Evolutionary conservation across 2,888 invertebrate genomes (phyloP).

Genomic region (Cryptus viduatorius): DNA sequence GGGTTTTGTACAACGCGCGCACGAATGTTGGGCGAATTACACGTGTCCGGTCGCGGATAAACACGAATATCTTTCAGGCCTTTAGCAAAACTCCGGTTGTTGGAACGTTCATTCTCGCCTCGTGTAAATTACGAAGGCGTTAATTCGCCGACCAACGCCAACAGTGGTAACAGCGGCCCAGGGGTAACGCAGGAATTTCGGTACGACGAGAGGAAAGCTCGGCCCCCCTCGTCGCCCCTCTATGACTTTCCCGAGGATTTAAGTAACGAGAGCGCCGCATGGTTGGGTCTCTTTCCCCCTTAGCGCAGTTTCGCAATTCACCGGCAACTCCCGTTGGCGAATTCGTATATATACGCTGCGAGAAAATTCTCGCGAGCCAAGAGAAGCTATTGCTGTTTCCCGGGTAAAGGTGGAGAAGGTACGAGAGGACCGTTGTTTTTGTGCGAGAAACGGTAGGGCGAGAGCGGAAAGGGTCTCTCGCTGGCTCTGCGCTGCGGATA

Average conservation of each 20-base stretch:
- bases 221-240: slow-evolving; percentile 9
- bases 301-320: slow-evolving; percentile 48
- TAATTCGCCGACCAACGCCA: slow-evolving; percentile 30
- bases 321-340: slow-evolving; percentile 47
- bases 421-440: slow-evolving; percentile 23
- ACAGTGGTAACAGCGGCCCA: not conserved
- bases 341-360: slow-evolving; percentile 21
- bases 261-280: slow-evolving; percentile 67
- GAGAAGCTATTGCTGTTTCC: slow-evolving; percentile 38
- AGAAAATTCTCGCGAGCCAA: slow-evolving; percentile 49
- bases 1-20: slow-evolving; percentile 1
- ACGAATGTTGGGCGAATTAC: slow-evolving; percentile 27
- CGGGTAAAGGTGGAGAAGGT: slow-evolving; percentile 13
- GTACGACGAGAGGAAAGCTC: slow-evolving; percentile 42
- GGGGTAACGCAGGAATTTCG: slow-evolving; percentile 53
- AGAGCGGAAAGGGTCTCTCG: slow-evolving; percentile 43
- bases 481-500: slow-evolving; percentile 71
- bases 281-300: not conserved
- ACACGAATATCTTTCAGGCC: slow-evolving; percentile 23
- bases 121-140: slow-evolving; percentile 60
- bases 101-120: slow-evolving; percentile 30
- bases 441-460: slow-evolving; percentile 32
- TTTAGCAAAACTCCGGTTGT: slow-evolving; percentile 34
- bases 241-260: slow-evolving; percentile 67
- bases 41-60: slow-evolving; percentile 38